These are phyloP conservation scores for Drosophila azteca DNA, from an alignment of 1,140 invertebrate species.

Conservation along the genomic window DNA sequence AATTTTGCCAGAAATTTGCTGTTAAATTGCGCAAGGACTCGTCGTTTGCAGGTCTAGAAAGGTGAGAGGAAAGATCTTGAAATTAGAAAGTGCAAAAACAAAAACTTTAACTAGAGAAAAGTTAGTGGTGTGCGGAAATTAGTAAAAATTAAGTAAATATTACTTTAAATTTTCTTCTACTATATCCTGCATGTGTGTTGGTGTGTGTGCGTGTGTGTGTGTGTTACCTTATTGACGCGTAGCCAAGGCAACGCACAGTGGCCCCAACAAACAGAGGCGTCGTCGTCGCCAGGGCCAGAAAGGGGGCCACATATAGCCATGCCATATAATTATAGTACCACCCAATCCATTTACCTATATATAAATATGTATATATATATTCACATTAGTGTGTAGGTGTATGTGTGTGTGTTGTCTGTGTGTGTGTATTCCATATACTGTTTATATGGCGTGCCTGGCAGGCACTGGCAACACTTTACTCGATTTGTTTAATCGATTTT, in stretches of 20 bases:
- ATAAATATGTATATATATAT: background rate
- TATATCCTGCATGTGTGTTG: slow-evolving; percentile 34
- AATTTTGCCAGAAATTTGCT: slow-evolving; percentile 68
- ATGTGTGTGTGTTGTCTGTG: slow-evolving; percentile 16
- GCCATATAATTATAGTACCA: slow-evolving; percentile 59
- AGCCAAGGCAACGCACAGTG: slow-evolving; percentile 52
- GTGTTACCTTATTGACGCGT: slow-evolving; percentile 56
- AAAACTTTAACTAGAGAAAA: background rate
- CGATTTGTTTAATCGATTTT: slow-evolving; percentile 83
- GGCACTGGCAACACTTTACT: slow-evolving; percentile 73
- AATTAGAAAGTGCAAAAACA: background rate
- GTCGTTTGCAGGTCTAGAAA: slow-evolving; percentile 51
- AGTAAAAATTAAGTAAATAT: slow-evolving; percentile 74
- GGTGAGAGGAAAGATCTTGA: slow-evolving; percentile 38
- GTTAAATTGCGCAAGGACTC: slow-evolving; percentile 72
- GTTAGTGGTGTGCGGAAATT: background rate
- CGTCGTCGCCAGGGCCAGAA: slow-evolving; percentile 9
- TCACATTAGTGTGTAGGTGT: background rate
- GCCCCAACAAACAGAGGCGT: slow-evolving; percentile 54
- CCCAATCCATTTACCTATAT: slow-evolving; percentile 15
- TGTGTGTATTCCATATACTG: slow-evolving; percentile 30
- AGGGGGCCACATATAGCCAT: slow-evolving; percentile 5
- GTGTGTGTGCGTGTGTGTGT: slow-evolving; percentile 32
- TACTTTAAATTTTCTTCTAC: slow-evolving; percentile 66
- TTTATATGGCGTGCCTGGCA: slow-evolving; percentile 45